Evolutionary conservation across 2,113 vertebrate species (phyloP), one percentile per base, ranked within the genome.

Genomic region (Onychorhynchus coronatus): DNA sequence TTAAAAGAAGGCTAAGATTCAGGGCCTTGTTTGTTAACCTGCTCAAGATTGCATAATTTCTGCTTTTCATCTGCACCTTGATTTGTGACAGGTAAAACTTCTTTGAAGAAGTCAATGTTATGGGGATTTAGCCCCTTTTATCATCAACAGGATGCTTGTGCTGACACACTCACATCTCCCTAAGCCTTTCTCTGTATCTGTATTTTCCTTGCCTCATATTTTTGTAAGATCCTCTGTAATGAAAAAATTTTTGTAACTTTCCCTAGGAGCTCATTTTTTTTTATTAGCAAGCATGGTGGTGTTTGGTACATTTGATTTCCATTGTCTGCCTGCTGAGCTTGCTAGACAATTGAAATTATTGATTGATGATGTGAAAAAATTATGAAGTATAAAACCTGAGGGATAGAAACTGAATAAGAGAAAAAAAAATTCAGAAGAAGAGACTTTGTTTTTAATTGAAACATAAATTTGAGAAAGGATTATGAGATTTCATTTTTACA

Each of bases 381-480:
- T 9, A 97, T 8, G 18, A 89, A 91, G 42, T n/a, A 88, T 82
- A 95, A 95, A 97, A 76, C 25, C 61, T 74, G 65, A 89, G 86
- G 93, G 39, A 92, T 12, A 95, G 79, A 96, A 95, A 61, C 66
- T 41, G 66, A 94, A 9, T 70, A 95, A 96, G 80, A 91, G 59
- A 96, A 97, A 97, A 89, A 89, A 84, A 97, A 96, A 15, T 79
- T 92, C 5, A 8, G 53, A 82, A 95, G 83, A 96, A 95, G 59
- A 88, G 77, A 88, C 66, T 93, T 76, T 3, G 6, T 52, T 96
- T 93, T 96, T 96, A 98, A 97, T 85, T 96, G 96, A 96, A 97
- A 89, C 93, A 96, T 96, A 95, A 92, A 98, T 98, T 98, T 96
- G 27, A 95, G 68, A 53, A 95, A 91, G 30, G 82, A 93, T 95